These are phyloP conservation scores for Ligdia adustata DNA, from an alignment of 2,888 invertebrate species.

Conservation along the genomic window DNA sequence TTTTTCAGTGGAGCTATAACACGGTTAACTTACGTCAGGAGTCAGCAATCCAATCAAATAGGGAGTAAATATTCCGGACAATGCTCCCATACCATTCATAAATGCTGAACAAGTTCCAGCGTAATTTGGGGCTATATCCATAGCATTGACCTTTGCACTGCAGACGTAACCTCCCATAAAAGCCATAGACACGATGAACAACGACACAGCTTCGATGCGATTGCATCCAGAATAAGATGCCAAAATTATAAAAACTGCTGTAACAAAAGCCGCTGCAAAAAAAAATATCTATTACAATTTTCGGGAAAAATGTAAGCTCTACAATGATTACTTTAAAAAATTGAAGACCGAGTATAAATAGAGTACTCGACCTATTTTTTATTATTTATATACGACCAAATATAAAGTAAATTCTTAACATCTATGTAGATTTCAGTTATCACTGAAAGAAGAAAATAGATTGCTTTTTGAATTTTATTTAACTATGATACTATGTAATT, in stretches of 20 bases:
- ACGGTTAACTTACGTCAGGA: constrained; percentile 85
- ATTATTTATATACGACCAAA: too few relatives aligned
- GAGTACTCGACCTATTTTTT: too few relatives aligned
- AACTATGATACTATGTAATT: too few relatives aligned
- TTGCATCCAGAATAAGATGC: constrained; percentile 87
- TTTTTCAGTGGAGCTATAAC: too few relatives aligned
- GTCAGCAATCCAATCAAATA: constrained; percentile 85
- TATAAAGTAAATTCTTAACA: too few relatives aligned
- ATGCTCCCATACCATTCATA: constrained; percentile 85
- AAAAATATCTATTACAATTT: too few relatives aligned
- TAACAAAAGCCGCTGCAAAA: constrained; percentile 86
- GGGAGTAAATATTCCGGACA: constrained; percentile 85
- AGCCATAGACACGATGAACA: constrained; percentile 85
- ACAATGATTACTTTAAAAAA: too few relatives aligned
- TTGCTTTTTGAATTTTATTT: too few relatives aligned
- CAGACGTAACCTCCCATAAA: constrained; percentile 89
- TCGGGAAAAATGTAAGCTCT: too few relatives aligned
- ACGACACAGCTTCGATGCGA: constrained; percentile 69
- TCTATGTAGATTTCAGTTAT: too few relatives aligned
- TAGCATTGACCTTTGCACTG: constrained; percentile 86
- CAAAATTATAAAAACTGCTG: constrained; percentile 85
- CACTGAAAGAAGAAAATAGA: constrained; percentile 49
- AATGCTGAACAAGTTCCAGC: constrained; percentile 86
- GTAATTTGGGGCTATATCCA: constrained; percentile 86
- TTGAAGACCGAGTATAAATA: too few relatives aligned